Evolutionary conservation across 2,888 invertebrate genomes (phyloP), one percentile per base, ranked within the genome.

Genomic region (Drosophila phalerata): DNA sequence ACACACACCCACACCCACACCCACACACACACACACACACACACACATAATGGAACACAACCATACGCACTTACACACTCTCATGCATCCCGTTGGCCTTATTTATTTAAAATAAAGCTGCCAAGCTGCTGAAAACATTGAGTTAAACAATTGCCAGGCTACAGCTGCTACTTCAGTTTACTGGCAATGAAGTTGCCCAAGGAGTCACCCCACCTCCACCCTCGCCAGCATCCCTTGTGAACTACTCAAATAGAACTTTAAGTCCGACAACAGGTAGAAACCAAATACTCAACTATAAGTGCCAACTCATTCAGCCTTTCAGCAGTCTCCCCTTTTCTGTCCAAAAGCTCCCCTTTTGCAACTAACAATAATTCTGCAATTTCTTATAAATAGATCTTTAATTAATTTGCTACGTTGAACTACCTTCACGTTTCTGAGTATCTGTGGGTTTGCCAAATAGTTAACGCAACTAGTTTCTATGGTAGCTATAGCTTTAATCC

Each of bases 101-200:
- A 72, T 88, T 85, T 86, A 83, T 86, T 88, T 88, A 81, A 86
- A 84, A 84, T 88, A 84, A 81, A 88, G 86, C 88, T 85, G 83
- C 69, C 69, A 74, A 69, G 70, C 67, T 69, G 74, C 66, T 79
- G 69, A 75, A 81, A 76, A 86, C 88, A 83, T 85, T 88, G 84
- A 86, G 88, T 84, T 75, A 73, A 86, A 79, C 72, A 88, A 88
- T 76, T 82, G 74, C 55, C 51, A 43, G 15, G 55, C 55, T 56
- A 43, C 60, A 61, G 60, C 42, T 68, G 64, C 47, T 45, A 37
- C 67, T 51, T 43, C 43, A 56, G 47, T 15, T 32, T 25, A 11
- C 62, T 47, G 30, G 38, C 58, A 49, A 73, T 73, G 69, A 62
- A 63, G 49, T 47, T 55, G 45, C 53, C 49, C 57, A 45, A 49